Percentiles rank a stretch among this genome's conserved stretches.
These are phyloP conservation scores for Caradrina clavipalpis DNA, from an alignment of 2,888 invertebrate genomes.

Conservation along the genomic window DNA sequence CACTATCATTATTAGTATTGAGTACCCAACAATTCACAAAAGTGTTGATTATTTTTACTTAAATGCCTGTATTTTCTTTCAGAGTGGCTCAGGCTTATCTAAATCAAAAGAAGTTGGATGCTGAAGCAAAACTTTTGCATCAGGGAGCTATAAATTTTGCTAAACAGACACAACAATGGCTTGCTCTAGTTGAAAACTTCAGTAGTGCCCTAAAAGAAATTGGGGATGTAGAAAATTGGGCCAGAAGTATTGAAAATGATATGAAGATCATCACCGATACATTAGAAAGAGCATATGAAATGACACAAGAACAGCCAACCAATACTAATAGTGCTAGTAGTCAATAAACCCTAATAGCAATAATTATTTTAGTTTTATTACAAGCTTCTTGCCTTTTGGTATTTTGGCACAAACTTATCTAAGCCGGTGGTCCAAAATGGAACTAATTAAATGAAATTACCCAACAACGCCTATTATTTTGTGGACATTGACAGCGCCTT, in stretches of 20 bases:
- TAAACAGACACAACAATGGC: conserved; percentile 99
- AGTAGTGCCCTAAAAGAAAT: conserved; percentile 98
- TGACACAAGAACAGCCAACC: conserved; percentile 83
- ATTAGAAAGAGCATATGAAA: conserved; percentile 98
- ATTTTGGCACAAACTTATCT: too few relatives aligned
- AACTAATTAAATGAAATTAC: too few relatives aligned
- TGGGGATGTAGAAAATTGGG: conserved; percentile 99
- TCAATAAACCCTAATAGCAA: conserved; percentile 54
- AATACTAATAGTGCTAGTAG: conserved; percentile 68
- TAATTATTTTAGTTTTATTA: conserved; percentile 32
- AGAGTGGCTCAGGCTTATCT: conserved; percentile 99
- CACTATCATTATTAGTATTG: background rate
- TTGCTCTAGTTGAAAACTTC: conserved; percentile 97
- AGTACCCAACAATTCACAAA: background rate
- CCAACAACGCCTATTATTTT: too few relatives aligned
- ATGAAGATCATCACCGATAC: conserved; percentile 98
- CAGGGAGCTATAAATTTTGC: conserved; percentile 98
- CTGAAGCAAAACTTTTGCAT: conserved; percentile 98
- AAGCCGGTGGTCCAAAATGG: too few relatives aligned
- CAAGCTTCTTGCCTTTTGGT: background rate
- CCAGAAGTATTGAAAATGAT: conserved; percentile 98
- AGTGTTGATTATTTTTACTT: background rate
- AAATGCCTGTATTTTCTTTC: conserved; percentile 46
- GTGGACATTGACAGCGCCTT: too few relatives aligned
- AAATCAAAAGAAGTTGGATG: conserved; percentile 99